phyloP scores from a whole-genome alignment of 2,113 vertebrate genomes.

The Platichthys flesus region DNA sequence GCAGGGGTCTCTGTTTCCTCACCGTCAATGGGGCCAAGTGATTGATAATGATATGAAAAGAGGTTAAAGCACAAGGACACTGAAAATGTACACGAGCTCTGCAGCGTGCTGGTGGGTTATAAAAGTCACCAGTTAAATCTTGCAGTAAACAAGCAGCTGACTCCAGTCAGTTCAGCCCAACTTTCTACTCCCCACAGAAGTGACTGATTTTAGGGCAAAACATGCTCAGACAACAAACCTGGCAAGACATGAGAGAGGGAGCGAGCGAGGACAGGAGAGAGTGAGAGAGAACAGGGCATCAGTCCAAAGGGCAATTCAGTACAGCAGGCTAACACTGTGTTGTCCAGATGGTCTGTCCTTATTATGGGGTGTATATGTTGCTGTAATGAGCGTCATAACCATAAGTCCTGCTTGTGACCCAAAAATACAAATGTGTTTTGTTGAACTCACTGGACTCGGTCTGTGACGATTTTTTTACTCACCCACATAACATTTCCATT shows the following conservation, averaged over 20 bases:
- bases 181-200: constrained; percentile 47
- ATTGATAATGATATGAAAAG: constrained; percentile 47
- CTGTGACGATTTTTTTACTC: constrained; percentile 23
- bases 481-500: constrained; percentile 5
- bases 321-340: constrained; percentile 55
- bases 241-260: constrained; percentile 63
- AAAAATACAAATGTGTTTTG: constrained; percentile 39
- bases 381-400: constrained; percentile 50
- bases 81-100: not conserved
- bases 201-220: constrained; percentile 67
- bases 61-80: constrained; percentile 40
- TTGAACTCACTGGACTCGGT: not conserved
- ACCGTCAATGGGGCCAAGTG: constrained; percentile 1
- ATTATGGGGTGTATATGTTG: constrained; percentile 68
- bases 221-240: constrained; percentile 64
- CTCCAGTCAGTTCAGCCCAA: constrained; percentile 34
- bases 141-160: constrained; percentile 22
- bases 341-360: constrained; percentile 73
- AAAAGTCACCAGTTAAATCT: constrained; percentile 11
- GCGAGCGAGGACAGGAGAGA: constrained; percentile 29
- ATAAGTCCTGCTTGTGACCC: constrained; percentile 47
- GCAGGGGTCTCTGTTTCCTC: constrained; percentile 25
- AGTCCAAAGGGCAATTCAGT: constrained; percentile 65
- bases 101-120: not conserved
- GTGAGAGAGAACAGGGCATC: constrained; percentile 47